Base-by-base conservation (phyloP, 2,888 invertebrate genomes). In the Aricia artaxerxes region DNA sequence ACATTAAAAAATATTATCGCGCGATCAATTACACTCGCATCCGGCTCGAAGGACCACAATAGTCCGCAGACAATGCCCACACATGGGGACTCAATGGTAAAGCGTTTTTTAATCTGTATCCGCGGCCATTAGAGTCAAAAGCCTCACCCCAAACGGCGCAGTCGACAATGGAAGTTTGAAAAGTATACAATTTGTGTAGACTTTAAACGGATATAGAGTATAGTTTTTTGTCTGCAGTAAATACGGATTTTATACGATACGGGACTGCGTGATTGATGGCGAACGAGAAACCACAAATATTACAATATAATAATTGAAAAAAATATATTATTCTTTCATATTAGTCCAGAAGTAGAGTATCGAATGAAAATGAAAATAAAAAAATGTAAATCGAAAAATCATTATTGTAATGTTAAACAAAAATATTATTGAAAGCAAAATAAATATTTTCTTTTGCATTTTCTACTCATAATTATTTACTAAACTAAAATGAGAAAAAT, bases 81-180 rank as follows among this genome's bases (percentile, higher is more conserved):
- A 76, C 49, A 76, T 53, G 76, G 61, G 64, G 60, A 77, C 40
- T 81, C 78, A 80, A 81, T 80, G 81, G 78, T 79, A 81, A 81
- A 82, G 79, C 81, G 81, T 81, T 81, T 81, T 81, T 82, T 82
- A 82, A 83, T 84, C 84, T 82, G 77, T 80, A 81, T 81, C 81
- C 81, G 82, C 82, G 78, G 80, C 73, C 82, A 83, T 85, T 85
- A 85, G 84, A 82, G 83, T 87, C 86, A 84, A 85, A 86, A 86
- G 84, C 83, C 84, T 83, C 84, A 85, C 86, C 87, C 85, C 83
- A 72, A 80, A 76, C 78, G 81, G 81, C 82, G 83, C 79, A 80
- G 83, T 83, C 81, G 82, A 85, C 84, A 84, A 84, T 85, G 82
- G 84, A 83, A 57, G 78, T 82, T 82, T 77, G 53, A 72, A 79